Base-by-base conservation (phyloP, 2,888 invertebrate genomes). In the Drosophila leonis region DNA sequence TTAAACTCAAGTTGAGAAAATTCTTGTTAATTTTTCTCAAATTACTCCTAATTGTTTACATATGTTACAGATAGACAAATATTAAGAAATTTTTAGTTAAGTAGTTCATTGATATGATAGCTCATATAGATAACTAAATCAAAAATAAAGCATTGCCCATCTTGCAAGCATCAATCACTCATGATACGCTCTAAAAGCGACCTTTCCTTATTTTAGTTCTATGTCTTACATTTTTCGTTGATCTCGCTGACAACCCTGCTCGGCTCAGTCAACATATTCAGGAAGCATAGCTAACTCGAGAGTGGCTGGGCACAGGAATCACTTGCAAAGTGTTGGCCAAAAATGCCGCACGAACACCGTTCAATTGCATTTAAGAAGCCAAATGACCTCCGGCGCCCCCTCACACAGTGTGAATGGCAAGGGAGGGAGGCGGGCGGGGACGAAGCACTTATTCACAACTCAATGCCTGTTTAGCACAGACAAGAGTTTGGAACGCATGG, bases 301-400 rank as follows among this genome's bases (percentile, higher is more conserved):
- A 71, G 65, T 29, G 39, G 15, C 54, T 51, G 42, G 59, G 54
- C 59, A 62, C 52, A 67, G 72, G 75, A 80, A 87, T 80, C 88
- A 89, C 88, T 90, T 82, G 88, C 71, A 73, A 83, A 90, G 90
- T 90, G 88, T 90, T 90, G 80, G 75, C 75, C 60, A 76, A 88
- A 88, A 88, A 87, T 76, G 75, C 77, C 81, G 69, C 80, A 74
- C 80, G 78, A 88, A 83, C 87, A 83, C 85, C 75, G 88, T 78
- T 75, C 83, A 81, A 87, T 82, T 83, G 81, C 83, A 83, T 87
- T 90, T 80, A 90, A 91, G 90, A 88, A 90, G 91, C 91, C 78
- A 91, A 88, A 88, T 91, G 90, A 90, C 91, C 90, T 79, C 60
- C 62, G 87, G 91, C 81, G 61, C 73, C 63, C 66, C 51, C 18